Evolutionary conservation across 2,797 vertebrate species (phyloP), one percentile per base, ranked within the genome.

Genomic region (Monodelphis domestica): DNA sequence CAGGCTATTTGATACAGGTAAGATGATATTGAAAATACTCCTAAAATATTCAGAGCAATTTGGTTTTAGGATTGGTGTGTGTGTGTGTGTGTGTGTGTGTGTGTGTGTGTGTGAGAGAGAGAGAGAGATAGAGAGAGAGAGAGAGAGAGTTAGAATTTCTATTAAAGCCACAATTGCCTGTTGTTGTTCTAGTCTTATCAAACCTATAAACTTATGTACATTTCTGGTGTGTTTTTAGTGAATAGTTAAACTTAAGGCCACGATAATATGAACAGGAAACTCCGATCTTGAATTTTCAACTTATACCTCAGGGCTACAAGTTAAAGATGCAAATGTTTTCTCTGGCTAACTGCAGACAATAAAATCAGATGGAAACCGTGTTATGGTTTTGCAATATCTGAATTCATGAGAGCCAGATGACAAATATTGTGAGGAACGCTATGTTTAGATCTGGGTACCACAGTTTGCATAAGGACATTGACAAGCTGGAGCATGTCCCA

Each of bases 211-310:
- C 15, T 33, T n/a, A 38, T n/a, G 30, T 54, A 53, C 12, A 38
- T 3, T 89, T 30, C 53, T 28, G 29, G 5, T 1, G 2, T 1
- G 0, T 17, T 50, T 45, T 52, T 7, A 1, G 84, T 5, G n/a
- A n/a, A n/a, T n/a, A n/a, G n/a, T n/a, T n/a, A 50, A 84, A 28
- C 70, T 84, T 21, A 21, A 50, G 38, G 70, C 38, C 5, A 2
- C 28, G 38, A 84, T 84, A 45, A 21, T 38, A 84, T 26, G 24
- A 21, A 50, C 21, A 50, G 90, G 33, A 33, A 53, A 28, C 53
- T 57, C 70, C 24, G 50, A 11, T 45, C 33, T 28, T 88, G 63
- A 33, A 26, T n/a, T 12, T 3, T 70, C 33, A 33, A 14, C 50
- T 78, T 78, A 78, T 21, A 29, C 28, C 1, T 50, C 29, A 52